A percentile compares a stretch with the other conserved stretches of the same genome.
Evolutionary conservation across 2,113 vertebrate species (phyloP).

Genomic region (Hirundichthys speculiger): DNA sequence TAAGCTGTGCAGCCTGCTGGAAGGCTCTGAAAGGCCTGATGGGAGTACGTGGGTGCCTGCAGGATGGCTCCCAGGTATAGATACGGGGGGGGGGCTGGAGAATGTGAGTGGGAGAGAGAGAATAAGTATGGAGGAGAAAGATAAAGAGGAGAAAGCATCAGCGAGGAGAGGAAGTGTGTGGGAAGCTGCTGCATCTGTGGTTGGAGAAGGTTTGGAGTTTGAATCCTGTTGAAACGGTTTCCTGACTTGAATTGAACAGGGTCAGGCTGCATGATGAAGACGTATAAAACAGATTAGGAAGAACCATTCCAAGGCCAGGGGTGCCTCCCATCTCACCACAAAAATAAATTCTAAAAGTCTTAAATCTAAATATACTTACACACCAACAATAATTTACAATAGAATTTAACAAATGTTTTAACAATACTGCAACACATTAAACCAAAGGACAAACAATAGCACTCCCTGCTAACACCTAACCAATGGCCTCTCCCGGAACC

Average conservation of each 20-base stretch:
- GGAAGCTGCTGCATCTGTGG: conserved; percentile 38
- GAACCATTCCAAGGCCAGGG: too few relatives aligned
- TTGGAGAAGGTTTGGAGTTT: background rate
- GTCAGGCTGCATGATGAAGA: background rate
- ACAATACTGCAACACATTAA: too few relatives aligned
- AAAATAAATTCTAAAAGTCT: too few relatives aligned
- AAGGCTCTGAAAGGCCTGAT: conserved; percentile 62
- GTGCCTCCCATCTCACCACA: too few relatives aligned
- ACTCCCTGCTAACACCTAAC: too few relatives aligned
- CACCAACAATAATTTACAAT: too few relatives aligned
- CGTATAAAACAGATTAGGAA: too few relatives aligned
- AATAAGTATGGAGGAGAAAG: conserved; percentile 54
- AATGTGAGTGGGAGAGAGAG: conserved; percentile 58
- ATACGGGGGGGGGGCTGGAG: conserved; percentile 53
- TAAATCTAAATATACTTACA: too few relatives aligned
- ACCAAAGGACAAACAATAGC: too few relatives aligned
- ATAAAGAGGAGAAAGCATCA: conserved; percentile 50
- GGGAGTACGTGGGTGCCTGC: conserved; percentile 64
- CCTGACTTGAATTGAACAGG: background rate
- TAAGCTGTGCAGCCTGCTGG: conserved; percentile 60
- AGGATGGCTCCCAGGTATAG: conserved; percentile 66
- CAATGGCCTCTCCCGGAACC: too few relatives aligned
- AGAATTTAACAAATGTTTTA: too few relatives aligned
- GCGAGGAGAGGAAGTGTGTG: conserved; percentile 42
- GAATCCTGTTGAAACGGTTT: background rate